These are phyloP conservation scores for Vanessa cardui DNA, from an alignment of 2,888 invertebrate genomes.

Conservation along the genomic window DNA sequence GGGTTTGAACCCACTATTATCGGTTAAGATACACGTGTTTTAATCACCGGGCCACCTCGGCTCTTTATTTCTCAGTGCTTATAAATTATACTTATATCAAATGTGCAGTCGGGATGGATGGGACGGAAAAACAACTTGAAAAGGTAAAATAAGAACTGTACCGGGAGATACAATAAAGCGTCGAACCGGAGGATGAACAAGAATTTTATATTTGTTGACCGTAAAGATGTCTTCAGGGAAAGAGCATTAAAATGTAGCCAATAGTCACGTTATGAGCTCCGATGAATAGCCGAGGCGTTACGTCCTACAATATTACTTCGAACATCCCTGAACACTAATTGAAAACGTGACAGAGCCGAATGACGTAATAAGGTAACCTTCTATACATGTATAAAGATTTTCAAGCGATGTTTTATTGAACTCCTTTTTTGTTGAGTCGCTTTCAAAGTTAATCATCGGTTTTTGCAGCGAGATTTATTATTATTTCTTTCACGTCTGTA, in stretches of 20 bases:
- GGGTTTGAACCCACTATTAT: no score
- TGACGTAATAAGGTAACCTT: conserved; percentile 46
- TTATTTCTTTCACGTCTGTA: no score
- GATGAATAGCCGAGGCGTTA: conserved; percentile 37
- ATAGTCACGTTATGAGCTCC: conserved; percentile 34
- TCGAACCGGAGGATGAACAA: conserved; percentile 18
- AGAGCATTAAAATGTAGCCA: conserved; percentile 32
- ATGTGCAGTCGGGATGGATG: no score
- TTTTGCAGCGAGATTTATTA: no score
- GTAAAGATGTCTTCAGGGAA: conserved; percentile 29
- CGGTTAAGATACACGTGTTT: no score
- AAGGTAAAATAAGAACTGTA: not conserved
- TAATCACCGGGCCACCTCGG: no score
- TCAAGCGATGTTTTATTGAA: conserved; percentile 1
- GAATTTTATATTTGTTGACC: conserved; percentile 30
- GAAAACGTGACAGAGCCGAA: conserved; percentile 67
- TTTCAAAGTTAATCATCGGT: no score
- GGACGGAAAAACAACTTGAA: no score
- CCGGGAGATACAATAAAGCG: not conserved
- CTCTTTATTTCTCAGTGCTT: no score
- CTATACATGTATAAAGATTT: conserved; percentile 28
- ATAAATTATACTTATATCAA: not conserved
- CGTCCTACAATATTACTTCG: conserved; percentile 41
- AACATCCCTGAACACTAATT: conserved; percentile 67
- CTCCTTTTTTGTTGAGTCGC: not conserved